phyloP scores from a whole-genome alignment of 2,113 vertebrate genomes.

The Toxotes chatareus region DNA sequence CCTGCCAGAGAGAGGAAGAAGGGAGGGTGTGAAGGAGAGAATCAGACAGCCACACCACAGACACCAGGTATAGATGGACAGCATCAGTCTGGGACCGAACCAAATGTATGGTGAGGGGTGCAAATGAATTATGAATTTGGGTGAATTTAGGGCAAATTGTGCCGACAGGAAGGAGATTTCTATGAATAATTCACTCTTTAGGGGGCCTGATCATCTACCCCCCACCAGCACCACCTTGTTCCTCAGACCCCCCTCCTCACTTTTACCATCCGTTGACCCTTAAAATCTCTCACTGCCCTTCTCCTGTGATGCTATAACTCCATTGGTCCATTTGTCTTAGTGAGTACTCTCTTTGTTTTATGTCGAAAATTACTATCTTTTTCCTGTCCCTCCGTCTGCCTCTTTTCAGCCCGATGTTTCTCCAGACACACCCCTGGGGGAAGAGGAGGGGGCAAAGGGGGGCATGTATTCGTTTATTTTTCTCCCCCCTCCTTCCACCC shows the following conservation, averaged over 20 bases:
- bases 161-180: conserved; percentile 74
- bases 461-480: conserved; percentile 83
- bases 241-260: conserved; percentile 36
- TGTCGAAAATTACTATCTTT: conserved; percentile 28
- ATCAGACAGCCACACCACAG: conserved; percentile 55
- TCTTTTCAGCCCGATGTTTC: conserved; percentile 53
- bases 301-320: conserved; percentile 24
- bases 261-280: conserved; percentile 64
- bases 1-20: conserved; percentile 67
- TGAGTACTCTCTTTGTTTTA: conserved; percentile 18
- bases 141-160: conserved; percentile 85
- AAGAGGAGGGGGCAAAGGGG: conserved; percentile 65
- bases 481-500: conserved; percentile 53
- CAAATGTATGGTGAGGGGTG: conserved; percentile 63
- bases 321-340: conserved; percentile 43
- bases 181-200: conserved; percentile 86
- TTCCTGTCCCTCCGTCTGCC: conserved; percentile 36
- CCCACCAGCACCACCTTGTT: conserved; percentile 68
- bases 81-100: conserved; percentile 56
- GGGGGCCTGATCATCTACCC: conserved; percentile 75
- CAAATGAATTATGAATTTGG: conserved; percentile 86
- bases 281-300: conserved; percentile 43
- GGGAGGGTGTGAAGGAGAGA: conserved; percentile 40
- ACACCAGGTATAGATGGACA: conserved; percentile 69
- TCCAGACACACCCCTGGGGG: conserved; percentile 79